Percentiles rank a stretch among this genome's conserved stretches.
Evolutionary conservation across 2,888 invertebrate species (phyloP).

Genomic region (Erebia aethiops): DNA sequence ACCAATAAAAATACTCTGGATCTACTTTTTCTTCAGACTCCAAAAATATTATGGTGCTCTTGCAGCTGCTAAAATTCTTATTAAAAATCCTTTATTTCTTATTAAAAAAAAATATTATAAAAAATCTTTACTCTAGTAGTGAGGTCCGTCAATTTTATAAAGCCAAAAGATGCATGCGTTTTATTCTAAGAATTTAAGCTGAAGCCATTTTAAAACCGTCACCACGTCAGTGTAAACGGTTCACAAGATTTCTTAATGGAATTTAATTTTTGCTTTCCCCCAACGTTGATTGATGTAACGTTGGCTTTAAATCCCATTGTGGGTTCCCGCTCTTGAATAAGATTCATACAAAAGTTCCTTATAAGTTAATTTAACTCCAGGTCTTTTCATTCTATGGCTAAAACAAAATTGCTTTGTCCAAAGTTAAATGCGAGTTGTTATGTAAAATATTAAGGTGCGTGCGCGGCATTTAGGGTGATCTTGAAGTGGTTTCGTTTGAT

Average conservation of each 20-base stretch:
- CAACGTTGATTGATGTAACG: conserved; percentile 42
- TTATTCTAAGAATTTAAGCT: conserved; percentile 5
- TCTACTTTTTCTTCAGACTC: no score
- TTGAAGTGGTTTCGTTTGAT: no score
- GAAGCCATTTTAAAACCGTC: conserved; percentile 16
- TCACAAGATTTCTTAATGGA: conserved; percentile 39
- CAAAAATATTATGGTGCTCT: no score
- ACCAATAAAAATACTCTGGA: no score
- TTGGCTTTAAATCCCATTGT: conserved; percentile 42
- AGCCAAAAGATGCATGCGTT: background rate
- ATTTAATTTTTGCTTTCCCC: conserved; percentile 42
- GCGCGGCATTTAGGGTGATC: background rate
- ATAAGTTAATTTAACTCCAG: conserved; percentile 41
- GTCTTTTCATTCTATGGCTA: conserved; percentile 35
- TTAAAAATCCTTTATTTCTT: no score
- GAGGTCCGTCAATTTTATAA: conserved; percentile 23
- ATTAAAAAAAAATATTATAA: no score
- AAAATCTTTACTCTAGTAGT: conserved; percentile 20
- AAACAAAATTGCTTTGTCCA: conserved; percentile 38
- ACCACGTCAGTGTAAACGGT: conserved; percentile 30
- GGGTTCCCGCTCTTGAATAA: conserved; percentile 37
- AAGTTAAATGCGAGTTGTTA: conserved; percentile 30
- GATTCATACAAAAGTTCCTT: conserved; percentile 40
- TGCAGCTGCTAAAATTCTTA: no score
- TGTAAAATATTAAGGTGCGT: conserved; percentile 28